Evolutionary conservation across 35 echinoderm and acorn worm genomes (phyloP).

Genomic region (Apostichopus californicus): DNA sequence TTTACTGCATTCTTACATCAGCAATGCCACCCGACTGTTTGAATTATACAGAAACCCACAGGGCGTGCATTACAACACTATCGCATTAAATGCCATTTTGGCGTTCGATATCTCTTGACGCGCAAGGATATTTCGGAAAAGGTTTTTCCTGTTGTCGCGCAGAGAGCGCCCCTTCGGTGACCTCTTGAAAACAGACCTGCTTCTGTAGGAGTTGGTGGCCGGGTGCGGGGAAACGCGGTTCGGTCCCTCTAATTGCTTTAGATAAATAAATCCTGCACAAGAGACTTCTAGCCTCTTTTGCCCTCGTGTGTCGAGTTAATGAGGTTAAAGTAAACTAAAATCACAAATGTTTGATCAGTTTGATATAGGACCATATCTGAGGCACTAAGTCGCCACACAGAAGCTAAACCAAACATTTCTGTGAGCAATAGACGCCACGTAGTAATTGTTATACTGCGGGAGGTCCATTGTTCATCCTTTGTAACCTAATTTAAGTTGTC

Average conservation of each 20-base stretch:
- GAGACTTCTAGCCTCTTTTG: not conserved
- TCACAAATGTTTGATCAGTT: conserved; percentile 2
- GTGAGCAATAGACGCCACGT: not conserved
- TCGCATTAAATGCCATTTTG: no score
- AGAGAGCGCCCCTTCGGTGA: not conserved
- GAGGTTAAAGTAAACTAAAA: conserved; percentile 5
- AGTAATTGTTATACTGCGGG: not conserved
- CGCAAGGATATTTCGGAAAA: no score
- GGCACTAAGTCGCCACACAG: not conserved
- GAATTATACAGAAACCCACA: no score
- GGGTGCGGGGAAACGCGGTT: not conserved
- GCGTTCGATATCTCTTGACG: no score
- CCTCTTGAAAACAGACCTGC: not conserved
- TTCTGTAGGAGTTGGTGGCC: not conserved
- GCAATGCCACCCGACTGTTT: no score
- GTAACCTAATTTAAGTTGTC: not conserved
- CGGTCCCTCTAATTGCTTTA: not conserved
- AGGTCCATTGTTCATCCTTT: not conserved
- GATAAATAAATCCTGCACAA: not conserved
- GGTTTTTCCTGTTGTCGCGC: no score
- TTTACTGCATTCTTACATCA: no score
- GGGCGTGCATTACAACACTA: no score
- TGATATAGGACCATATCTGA: conserved; percentile 1
- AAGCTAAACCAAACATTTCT: not conserved
- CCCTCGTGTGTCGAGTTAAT: not conserved